Evolutionary conservation across 2,113 vertebrate species (phyloP).

Genomic region (Eira barbara): DNA sequence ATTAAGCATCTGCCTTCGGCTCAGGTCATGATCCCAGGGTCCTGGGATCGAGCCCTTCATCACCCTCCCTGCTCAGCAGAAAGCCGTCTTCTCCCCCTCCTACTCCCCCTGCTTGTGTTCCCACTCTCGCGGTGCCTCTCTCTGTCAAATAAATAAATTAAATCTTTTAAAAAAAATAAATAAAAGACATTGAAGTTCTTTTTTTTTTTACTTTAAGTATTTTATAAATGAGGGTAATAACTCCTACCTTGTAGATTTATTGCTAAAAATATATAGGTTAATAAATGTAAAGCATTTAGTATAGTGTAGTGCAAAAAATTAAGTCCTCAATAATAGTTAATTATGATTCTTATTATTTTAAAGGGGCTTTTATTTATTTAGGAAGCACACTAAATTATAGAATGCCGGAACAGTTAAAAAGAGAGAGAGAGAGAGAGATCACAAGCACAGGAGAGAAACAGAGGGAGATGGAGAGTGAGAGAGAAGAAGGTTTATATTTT

Average conservation of each 20-base stretch:
- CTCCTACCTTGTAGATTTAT: neutral
- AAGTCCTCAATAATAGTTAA: slow-evolving; percentile 36
- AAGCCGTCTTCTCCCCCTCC: no score
- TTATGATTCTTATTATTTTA: neutral
- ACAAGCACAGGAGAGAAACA: neutral
- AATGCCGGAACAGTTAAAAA: neutral
- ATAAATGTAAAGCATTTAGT: slow-evolving; percentile 32
- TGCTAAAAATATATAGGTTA: slow-evolving; percentile 43
- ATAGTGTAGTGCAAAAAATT: slow-evolving; percentile 3
- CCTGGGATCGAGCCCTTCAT: no score
- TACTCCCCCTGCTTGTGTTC: no score
- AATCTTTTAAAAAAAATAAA: neutral
- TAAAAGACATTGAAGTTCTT: neutral
- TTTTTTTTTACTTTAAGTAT: neutral
- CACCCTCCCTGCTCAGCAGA: no score
- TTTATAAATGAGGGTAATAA: slow-evolving; percentile 42
- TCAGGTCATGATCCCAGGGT: no score
- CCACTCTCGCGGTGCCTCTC: no score
- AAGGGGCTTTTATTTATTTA: slow-evolving; percentile 37
- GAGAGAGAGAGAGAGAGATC: neutral
- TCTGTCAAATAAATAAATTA: no score
- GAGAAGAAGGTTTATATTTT: neutral
- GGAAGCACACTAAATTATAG: slow-evolving; percentile 28
- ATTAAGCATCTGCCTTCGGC: no score
- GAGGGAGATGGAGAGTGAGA: neutral